These are phyloP conservation scores for Tinea pellionella DNA, from an alignment of 2,888 invertebrate genomes.

Conservation along the genomic window DNA sequence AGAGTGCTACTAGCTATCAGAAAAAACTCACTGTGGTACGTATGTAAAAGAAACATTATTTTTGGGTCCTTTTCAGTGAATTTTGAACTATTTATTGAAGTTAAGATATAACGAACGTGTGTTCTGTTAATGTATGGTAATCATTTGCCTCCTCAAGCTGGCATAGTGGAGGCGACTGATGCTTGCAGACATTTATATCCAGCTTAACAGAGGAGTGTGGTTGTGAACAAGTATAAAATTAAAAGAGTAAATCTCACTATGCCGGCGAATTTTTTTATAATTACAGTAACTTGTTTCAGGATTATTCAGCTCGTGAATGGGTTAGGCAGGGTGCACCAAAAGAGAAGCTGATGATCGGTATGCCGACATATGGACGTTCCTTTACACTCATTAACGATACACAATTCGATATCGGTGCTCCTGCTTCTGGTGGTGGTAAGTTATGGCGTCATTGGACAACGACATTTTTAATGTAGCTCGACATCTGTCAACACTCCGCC, in stretches of 20 bases:
- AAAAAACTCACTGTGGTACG: conserved; percentile 92
- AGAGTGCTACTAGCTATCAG: conserved; percentile 90
- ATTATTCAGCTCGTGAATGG: conserved; percentile 93
- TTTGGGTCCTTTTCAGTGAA: background rate
- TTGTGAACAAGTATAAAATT: too few relatives aligned
- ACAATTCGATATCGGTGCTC: conserved; percentile 92
- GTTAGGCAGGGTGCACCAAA: conserved; percentile 93
- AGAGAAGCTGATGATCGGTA: conserved; percentile 93
- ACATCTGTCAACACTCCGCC: too few relatives aligned
- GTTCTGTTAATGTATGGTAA: too few relatives aligned
- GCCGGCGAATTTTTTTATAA: background rate
- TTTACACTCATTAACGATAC: conserved; percentile 88
- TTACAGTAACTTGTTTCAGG: conserved; percentile 49
- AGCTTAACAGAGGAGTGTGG: too few relatives aligned
- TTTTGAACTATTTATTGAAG: too few relatives aligned
- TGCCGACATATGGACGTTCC: conserved; percentile 94
- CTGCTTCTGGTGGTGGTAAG: conserved; percentile 87
- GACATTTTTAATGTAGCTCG: too few relatives aligned
- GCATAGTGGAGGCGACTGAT: too few relatives aligned
- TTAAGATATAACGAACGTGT: too few relatives aligned
- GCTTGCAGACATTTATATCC: too few relatives aligned
- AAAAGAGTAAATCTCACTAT: too few relatives aligned
- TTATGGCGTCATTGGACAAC: too few relatives aligned
- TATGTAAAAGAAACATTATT: conserved; percentile 21
- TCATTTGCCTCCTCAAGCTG: too few relatives aligned